Evolutionary conservation across 2,113 vertebrate species (phyloP), one percentile per base, ranked within the genome.

Genomic region (Pongo pygmaeus): DNA sequence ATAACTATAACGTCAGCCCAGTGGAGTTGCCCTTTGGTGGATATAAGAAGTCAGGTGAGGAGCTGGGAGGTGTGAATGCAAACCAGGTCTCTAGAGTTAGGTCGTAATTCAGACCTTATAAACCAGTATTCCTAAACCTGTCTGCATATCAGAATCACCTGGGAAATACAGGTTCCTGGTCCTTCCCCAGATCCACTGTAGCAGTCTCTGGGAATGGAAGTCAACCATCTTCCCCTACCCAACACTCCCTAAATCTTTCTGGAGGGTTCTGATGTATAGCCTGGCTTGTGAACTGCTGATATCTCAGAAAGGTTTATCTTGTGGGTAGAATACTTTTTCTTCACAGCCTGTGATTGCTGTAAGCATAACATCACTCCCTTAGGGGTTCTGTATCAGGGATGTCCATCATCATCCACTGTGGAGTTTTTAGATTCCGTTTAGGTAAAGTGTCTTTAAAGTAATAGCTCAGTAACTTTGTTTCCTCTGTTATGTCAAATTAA

Each of bases 1-100:
- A 99, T 98, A 99, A 99, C 98, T 99, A 99, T 98, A 99, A 99
- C 0, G 32, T 98, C 95, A 99, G 96, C 95, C 99, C 99, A 0
- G 94, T 99, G 97, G 99, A 99, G 92, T 1, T 99, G 95, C 99
- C 99, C 1, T 99, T 99, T 0, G 99, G 99, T 43, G 99, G 99
- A 7, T 99, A 99, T 97, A 99, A 99, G 98, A 99, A 98, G 97
- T 99, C 99, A 98, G 99, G 99, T 99, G 97, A 95, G 98, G 43
- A 13, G 35, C n/a, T 3, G 22, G 59, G 22, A 2, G 5, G 0
- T 1, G 40, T 20, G 30, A 22, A 0, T 9, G 40, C 83, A 14
- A 20, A 32, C 17, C n/a, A 20, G 23, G 35, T 75, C 46, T 80
- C 55, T 4, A 2, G 61, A 55, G 12, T 5, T 10, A 0, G 38